phyloP scores from a whole-genome alignment of 2,888 invertebrate species.

The Eupithecia insigniata region DNA sequence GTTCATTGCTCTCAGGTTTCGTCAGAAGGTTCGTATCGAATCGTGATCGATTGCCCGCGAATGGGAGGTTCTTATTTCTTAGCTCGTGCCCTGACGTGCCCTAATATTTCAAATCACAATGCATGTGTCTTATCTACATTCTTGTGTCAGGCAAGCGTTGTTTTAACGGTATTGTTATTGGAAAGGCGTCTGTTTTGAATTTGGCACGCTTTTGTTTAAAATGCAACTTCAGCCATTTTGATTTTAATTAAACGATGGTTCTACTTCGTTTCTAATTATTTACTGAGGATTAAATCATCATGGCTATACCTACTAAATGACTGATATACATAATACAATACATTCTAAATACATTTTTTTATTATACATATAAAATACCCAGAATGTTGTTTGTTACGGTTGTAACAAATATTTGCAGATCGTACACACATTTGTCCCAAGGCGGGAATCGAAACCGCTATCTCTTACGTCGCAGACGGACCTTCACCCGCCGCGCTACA shows the following conservation, averaged over 20 bases:
- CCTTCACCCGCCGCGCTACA: no score
- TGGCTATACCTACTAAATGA: no score
- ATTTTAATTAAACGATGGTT: neutral
- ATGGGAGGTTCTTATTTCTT: constrained; percentile 40
- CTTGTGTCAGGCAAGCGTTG: constrained; percentile 44
- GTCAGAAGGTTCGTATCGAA: constrained; percentile 42
- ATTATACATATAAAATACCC: no score
- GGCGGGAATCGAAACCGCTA: no score
- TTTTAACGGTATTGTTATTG: constrained; percentile 36
- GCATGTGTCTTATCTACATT: constrained; percentile 45
- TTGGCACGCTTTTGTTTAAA: constrained; percentile 14
- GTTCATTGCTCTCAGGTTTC: constrained; percentile 36
- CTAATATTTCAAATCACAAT: constrained; percentile 42
- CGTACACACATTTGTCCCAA: no score
- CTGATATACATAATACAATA: no score
- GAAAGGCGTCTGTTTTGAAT: constrained; percentile 24
- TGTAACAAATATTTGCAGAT: no score
- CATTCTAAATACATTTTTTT: no score
- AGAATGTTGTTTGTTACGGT: no score
- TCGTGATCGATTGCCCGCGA: constrained; percentile 50
- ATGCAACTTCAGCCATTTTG: constrained; percentile 6
- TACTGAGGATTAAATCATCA: neutral
- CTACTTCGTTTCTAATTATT: neutral
- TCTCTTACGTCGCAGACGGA: no score
- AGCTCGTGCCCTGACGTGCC: constrained; percentile 42